These are phyloP conservation scores for Hofmannophila pseudospretella DNA, from an alignment of 2,888 invertebrate species.

Conservation along the genomic window DNA sequence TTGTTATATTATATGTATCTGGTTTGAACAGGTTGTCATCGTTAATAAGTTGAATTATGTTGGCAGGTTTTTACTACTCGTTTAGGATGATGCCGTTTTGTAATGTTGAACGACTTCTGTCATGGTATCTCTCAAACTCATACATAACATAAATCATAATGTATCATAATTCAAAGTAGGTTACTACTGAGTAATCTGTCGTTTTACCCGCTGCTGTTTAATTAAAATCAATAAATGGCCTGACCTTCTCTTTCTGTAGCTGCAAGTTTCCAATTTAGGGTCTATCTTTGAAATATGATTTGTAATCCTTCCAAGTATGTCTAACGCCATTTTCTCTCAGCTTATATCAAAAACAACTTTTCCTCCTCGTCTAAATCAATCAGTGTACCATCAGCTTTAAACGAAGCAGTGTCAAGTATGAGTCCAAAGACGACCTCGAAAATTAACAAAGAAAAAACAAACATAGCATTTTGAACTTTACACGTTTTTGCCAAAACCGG, in stretches of 20 bases:
- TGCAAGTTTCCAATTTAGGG: conserved; percentile 9
- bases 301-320: conserved; percentile 12
- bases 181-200: conserved; percentile 12
- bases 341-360: neutral
- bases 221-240: conserved; percentile 12
- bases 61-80: neutral
- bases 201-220: conserved; percentile 6
- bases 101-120: neutral
- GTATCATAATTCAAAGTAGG: too few relatives aligned
- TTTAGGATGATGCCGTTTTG: neutral
- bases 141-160: too few relatives aligned
- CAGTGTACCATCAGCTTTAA: conserved; percentile 27
- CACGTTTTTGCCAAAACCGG: conserved; percentile 43
- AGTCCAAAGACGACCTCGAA: conserved; percentile 51
- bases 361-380: neutral
- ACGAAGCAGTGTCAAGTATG: conserved; percentile 33
- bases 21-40: conserved; percentile 1
- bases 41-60: conserved; percentile 7
- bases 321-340: conserved; percentile 17
- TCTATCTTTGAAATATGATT: conserved; percentile 7
- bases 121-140: conserved; percentile 1
- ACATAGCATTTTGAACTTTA: conserved; percentile 55
- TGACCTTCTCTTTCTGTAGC: conserved; percentile 6
- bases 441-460: conserved; percentile 49
- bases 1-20: conserved; percentile 4